Base-by-base conservation (phyloP, 2,797 vertebrate species). In the Myiothlypis coronata region DNA sequence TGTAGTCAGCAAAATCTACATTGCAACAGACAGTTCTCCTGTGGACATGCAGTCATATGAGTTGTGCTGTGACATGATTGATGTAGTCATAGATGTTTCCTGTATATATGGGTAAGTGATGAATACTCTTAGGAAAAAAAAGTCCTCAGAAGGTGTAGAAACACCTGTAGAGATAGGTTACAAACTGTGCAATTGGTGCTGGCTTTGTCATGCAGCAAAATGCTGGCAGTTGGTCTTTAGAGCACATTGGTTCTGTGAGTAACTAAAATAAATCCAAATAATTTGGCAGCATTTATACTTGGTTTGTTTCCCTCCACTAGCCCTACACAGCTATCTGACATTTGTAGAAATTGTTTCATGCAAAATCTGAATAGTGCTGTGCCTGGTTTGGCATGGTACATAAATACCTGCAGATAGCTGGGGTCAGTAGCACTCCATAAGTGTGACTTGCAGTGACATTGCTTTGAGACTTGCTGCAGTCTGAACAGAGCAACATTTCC, bases 1-100 rank as follows among this genome's bases (percentile, higher is more conserved):
- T n/a, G 99, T 99, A 92, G 99, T 99, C 98, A 99, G 99, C 98
- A 99, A 99, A 98, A 99, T 99, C 98, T 99, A 99, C 98, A 99
- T 99, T 34, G 99, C 99, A 95, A 99, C 99, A 74, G 99, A 99
- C 98, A 99, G 99, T 95, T 99, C 99, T 46, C 99, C 99, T 20
- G 99, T 99, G 87, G 99, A 99, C 98, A 99, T 99, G 99, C 99
- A 99, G 97, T 99, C 99, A 6, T 99, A 99, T 2, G 99, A 99
- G 83, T 97, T 99, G 95, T 99, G 99, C 98, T 99, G 99, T 74
- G 99, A 99, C 95, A 99, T 99, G 99, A 99, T 99, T 67, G 99
- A 99, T 72, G 99, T 99, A 95, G 99, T 99, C 93, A 99, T 99
- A 56, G 99, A 99, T 83, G 99, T 99, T 81, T 99, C 99, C 93